Evolutionary conservation across 2,888 invertebrate species (phyloP), one percentile per base, ranked within the genome.

Genomic region (Alentia gelatinosa): DNA sequence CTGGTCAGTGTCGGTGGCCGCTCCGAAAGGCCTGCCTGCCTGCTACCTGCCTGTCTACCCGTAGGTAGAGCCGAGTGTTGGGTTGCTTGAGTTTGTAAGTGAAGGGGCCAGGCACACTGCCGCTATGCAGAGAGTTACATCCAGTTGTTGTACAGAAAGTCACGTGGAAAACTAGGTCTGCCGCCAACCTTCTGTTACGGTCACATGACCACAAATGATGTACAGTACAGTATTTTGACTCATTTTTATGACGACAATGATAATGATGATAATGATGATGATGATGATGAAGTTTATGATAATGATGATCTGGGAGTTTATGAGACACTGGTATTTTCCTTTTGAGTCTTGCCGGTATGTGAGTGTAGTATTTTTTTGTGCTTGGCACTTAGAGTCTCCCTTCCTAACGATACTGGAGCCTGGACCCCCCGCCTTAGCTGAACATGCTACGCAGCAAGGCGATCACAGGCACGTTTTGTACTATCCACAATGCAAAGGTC

Each of bases 201-300:
- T n/a, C n/a, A n/a, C n/a, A n/a, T n/a, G n/a, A n/a, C n/a, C n/a
- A n/a, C n/a, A n/a, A n/a, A n/a, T n/a, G n/a, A n/a, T 68, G 56
- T 12, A 30, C 68, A 68, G 39, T 79, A n/a, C 79, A 79, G 79
- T 79, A 79, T 79, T 79, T 79, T 79, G 79, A 79, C 39, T 79
- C 4, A 9, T 35, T 39, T 37, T 79, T 19, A 12, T 79, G 19
- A 35, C 39, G 12, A 79, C 23, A 39, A 79, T 79, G 79, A 37
- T 39, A 23, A 79, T 79, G 5, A 35, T 37, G 39, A n/a, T n/a
- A n/a, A n/a, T n/a, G n/a, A n/a, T n/a, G n/a, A n/a, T n/a, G n/a
- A n/a, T n/a, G n/a, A n/a, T n/a, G n/a, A n/a, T n/a, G n/a, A n/a
- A n/a, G n/a, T n/a, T n/a, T n/a, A n/a, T n/a, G n/a, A n/a, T n/a